Base-by-base conservation (phyloP, 2,888 invertebrate species). In the Mycalesis mineus region DNA sequence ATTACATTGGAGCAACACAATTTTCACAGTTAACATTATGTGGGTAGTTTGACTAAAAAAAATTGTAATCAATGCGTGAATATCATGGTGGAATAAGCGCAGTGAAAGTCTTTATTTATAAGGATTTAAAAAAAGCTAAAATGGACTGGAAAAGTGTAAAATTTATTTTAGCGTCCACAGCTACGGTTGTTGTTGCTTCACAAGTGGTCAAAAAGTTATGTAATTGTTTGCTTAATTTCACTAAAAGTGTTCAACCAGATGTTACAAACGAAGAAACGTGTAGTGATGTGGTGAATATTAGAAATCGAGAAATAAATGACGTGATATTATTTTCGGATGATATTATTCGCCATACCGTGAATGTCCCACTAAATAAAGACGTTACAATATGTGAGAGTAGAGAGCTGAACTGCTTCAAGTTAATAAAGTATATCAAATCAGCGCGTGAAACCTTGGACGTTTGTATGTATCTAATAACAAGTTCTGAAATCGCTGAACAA, bases 401-500 rank as follows among this genome's bases (percentile, higher is more conserved):
- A 66, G 86, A 88, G 65, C 60, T 84, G 2, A 89, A 87, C 63
- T 88, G 88, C 63, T 85, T 87, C 54, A 89, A 89, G 72, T 70
- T 89, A 62, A 84, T 89, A 44, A 87, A 84, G 65, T 89, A 89
- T 58, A 80, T 89, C 28, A 89, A 88, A 68, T 86, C 89, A 36
- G 86, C 89, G 60, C 83, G 83, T 65, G 89, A 89, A 70, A 89
- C 89, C 1, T 69, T 89, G 15, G 89, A 89, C 62, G 88, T 89
- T 48, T 89, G 89, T 70, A 89, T 89, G 89, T 89, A 89, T 74
- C 77, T 89, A 61, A 88, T 89, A 63, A 89, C 89, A 31, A 89
- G 89, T 67, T 78, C 68, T 63, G 88, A 89, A 75, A 89, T 89
- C 59, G 74, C 83, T 40, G 89, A 89, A 70, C 85, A 87, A 70